Conservation (phyloP, 2,797 vertebrate genomes). For the Sebastes oblongus region DNA sequence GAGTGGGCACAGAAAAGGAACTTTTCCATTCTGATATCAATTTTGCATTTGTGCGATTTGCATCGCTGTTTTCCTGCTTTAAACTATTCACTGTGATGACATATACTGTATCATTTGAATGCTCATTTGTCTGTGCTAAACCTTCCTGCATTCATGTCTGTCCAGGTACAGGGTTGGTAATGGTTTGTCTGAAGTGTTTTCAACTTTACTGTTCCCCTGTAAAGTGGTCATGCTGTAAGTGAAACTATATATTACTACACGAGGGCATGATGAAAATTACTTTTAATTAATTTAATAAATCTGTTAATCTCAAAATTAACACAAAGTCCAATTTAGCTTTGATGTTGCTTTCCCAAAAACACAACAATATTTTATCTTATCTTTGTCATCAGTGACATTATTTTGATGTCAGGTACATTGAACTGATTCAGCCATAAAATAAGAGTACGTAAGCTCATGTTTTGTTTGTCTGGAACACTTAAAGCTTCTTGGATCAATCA, state of each 20-base stretch:
- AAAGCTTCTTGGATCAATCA: not conserved
- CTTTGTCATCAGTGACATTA: not conserved
- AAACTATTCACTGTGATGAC: not conserved
- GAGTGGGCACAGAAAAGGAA: not conserved
- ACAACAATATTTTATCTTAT: too few species aligned
- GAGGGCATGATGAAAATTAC: not conserved
- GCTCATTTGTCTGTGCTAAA: not conserved
- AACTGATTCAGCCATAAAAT: not conserved
- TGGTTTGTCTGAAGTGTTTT: not conserved
- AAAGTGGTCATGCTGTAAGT: not conserved
- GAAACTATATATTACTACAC: not conserved
- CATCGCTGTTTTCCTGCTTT: not conserved
- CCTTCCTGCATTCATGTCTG: not conserved
- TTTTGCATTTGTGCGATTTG: not conserved
- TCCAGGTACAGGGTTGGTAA: not conserved
- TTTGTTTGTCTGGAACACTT: not conserved
- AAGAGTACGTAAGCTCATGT: not conserved
- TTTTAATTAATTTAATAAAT: too few species aligned
- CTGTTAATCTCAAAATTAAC: too few species aligned
- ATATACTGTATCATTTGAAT: not conserved
- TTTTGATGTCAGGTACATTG: not conserved
- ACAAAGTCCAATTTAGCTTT: not conserved
- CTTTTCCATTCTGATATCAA: not conserved
- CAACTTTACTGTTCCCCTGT: not conserved
- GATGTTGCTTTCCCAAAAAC: not conserved